These are phyloP conservation scores for Beaufortia kweichowensis DNA, from an alignment of 2,113 vertebrate genomes.

Conservation along the genomic window DNA sequence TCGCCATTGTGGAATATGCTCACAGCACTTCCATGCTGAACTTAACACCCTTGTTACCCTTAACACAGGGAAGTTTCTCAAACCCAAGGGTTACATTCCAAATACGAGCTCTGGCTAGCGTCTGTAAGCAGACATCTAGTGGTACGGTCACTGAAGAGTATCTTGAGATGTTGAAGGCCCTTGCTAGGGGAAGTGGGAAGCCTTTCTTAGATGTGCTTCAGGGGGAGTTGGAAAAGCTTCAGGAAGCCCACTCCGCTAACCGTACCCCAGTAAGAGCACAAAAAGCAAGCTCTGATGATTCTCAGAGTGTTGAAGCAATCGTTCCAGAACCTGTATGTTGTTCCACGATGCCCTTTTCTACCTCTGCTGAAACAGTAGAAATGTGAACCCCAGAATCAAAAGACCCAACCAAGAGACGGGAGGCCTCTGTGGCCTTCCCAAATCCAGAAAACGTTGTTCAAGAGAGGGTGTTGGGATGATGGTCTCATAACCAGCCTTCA, in stretches of 20 bases:
- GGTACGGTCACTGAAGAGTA: not conserved
- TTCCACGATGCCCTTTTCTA: not conserved
- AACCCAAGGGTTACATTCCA: not conserved
- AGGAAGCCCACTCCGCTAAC: not conserved
- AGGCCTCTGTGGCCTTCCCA: not conserved
- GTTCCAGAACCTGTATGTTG: too few relatives aligned
- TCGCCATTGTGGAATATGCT: not conserved
- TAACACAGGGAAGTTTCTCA: not conserved
- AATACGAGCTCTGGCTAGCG: not conserved
- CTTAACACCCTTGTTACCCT: not conserved
- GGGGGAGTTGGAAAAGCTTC: not conserved
- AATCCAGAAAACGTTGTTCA: too few relatives aligned
- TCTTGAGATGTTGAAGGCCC: not conserved
- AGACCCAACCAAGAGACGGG: not conserved
- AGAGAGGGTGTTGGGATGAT: not conserved
- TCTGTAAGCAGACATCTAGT: not conserved
- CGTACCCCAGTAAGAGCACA: not conserved
- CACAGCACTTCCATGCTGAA: not conserved
- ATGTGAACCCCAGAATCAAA: not conserved
- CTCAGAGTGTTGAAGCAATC: not conserved
- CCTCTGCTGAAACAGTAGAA: not conserved
- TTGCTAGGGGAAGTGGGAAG: not conserved
- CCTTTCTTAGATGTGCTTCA: not conserved
- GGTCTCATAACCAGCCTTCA: conserved; percentile 4
- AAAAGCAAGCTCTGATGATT: not conserved